Evolutionary conservation across 2,113 vertebrate genomes (phyloP).

Genomic region (Rhinoptilus africanus): DNA sequence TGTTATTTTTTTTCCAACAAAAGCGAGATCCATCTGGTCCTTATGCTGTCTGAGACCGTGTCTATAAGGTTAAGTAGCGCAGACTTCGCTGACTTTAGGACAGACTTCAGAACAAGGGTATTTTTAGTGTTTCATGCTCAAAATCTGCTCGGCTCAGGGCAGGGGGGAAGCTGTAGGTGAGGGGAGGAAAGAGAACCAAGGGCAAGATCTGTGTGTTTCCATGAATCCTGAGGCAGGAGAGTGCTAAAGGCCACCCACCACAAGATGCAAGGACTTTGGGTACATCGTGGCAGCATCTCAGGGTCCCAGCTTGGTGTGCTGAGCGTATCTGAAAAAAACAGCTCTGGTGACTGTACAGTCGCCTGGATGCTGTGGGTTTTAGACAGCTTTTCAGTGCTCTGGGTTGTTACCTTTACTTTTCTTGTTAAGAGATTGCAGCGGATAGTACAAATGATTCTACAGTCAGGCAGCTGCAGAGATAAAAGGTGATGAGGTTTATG

Average conservation of each 20-base stretch:
- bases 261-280: neutral
- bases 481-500: neutral
- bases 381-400: neutral
- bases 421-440: neutral
- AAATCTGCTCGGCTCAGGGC: neutral
- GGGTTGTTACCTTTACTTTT: neutral
- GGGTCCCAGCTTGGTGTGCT: neutral
- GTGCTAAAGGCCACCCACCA: neutral
- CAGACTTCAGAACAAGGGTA: neutral
- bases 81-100: neutral
- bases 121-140: neutral
- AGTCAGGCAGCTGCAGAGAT: neutral
- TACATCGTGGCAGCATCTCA: neutral
- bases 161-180: neutral
- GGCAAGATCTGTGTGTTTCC: neutral
- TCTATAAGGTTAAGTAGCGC: neutral
- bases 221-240: neutral
- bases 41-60: neutral
- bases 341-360: neutral
- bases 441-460: neutral
- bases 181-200: neutral
- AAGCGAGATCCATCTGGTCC: neutral
- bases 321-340: neutral
- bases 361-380: neutral
- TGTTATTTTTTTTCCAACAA: conserved; percentile 6